A percentile compares a stretch with the other conserved stretches of the same genome.
These are phyloP conservation scores for Eleginops maclovinus DNA, from an alignment of 2,113 vertebrate species.

Conservation along the genomic window DNA sequence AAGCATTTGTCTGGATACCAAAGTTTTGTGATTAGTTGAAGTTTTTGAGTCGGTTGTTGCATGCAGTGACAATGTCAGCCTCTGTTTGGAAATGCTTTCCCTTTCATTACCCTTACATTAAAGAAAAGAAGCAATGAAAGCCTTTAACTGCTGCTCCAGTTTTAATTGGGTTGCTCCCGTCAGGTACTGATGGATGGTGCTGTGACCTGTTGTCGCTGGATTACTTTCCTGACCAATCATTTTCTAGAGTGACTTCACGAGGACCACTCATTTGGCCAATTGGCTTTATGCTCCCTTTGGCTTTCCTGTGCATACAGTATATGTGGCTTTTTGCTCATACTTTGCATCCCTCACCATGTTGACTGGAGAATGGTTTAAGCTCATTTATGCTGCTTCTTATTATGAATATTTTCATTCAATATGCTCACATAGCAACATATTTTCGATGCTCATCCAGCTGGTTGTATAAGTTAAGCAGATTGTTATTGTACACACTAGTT, in stretches of 20 bases:
- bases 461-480: neutral
- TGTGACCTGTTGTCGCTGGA: conserved; percentile 38
- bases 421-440: neutral
- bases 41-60: conserved; percentile 1
- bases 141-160: neutral
- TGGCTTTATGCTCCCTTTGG: conserved; percentile 30
- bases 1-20: neutral
- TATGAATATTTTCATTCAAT: neutral
- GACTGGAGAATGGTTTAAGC: neutral
- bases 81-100: neutral
- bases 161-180: neutral
- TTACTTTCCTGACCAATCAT: conserved; percentile 66
- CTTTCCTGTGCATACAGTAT: neutral
- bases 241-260: conserved; percentile 41
- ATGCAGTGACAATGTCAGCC: neutral
- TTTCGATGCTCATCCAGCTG: neutral
- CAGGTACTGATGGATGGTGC: conserved; percentile 15
- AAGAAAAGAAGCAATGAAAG: neutral
- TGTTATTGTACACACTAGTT: neutral
- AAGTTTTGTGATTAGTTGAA: conserved; percentile 57
- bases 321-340: neutral
- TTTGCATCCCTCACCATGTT: neutral
- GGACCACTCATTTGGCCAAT: conserved; percentile 30
- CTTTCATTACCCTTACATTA: neutral
- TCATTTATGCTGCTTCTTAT: neutral